phyloP scores from a whole-genome alignment of 2,888 invertebrate species.

The Macaria liturata region DNA sequence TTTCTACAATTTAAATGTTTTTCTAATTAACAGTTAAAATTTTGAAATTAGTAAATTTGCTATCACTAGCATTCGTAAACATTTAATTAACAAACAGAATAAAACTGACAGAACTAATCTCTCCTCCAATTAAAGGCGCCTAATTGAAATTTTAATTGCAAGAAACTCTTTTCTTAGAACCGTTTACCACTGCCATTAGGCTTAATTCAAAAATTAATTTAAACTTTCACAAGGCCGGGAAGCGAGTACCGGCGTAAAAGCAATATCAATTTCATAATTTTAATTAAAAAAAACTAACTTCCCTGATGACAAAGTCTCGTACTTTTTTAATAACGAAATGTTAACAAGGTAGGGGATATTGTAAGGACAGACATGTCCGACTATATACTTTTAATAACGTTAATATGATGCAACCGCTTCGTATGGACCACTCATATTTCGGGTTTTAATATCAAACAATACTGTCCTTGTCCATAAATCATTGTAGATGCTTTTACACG shows the following conservation, averaged over 20 bases:
- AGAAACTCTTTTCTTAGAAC: slow-evolving; percentile 78
- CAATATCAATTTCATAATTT: slow-evolving; percentile 84
- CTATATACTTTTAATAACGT: slow-evolving; percentile 8
- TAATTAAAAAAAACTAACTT: slow-evolving; percentile 83
- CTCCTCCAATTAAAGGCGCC: slow-evolving; percentile 17
- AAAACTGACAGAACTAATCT: slow-evolving; percentile 4
- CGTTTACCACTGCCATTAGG: slow-evolving; percentile 79
- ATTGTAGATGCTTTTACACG: no score
- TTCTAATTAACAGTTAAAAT: no score
- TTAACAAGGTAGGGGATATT: slow-evolving; percentile 59
- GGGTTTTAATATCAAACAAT: no score
- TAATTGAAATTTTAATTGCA: slow-evolving; percentile 76
- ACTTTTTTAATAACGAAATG: slow-evolving; percentile 84
- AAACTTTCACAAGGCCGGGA: slow-evolving; percentile 79
- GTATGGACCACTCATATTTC: no score
- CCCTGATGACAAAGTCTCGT: slow-evolving; percentile 80
- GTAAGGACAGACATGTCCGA: slow-evolving; percentile 37
- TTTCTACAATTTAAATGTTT: no score
- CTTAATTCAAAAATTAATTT: slow-evolving; percentile 83
- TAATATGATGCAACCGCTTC: neutral
- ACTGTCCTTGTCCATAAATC: no score
- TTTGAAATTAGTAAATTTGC: no score
- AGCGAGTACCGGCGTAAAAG: slow-evolving; percentile 74
- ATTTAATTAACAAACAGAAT: no score
- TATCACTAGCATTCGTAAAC: no score